A percentile compares a stretch with the other conserved stretches of the same genome.
These are phyloP conservation scores for Mallotus villosus DNA, from an alignment of 2,797 vertebrate species.

Conservation along the genomic window DNA sequence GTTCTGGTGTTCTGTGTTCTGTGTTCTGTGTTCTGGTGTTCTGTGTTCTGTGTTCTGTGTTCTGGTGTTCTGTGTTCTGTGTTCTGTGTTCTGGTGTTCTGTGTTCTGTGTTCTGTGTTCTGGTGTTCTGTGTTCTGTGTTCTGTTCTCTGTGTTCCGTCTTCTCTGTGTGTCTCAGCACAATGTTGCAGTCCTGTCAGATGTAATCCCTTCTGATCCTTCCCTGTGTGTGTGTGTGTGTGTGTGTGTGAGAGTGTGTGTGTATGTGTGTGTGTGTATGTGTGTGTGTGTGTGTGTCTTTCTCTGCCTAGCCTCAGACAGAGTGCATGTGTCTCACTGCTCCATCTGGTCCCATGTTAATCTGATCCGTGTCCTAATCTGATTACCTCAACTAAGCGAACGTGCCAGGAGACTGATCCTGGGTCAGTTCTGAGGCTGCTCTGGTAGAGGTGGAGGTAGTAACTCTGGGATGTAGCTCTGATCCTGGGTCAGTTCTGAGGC, in stretches of 20 bases:
- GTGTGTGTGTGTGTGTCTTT: constrained; percentile 10
- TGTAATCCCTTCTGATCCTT: not conserved
- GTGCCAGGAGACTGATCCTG: not conserved
- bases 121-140: not conserved
- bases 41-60: too few relatives aligned
- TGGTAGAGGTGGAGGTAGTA: too few relatives aligned
- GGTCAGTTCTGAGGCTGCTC: not conserved
- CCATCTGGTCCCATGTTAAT: constrained; percentile 16
- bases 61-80: not conserved
- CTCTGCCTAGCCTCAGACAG: not conserved
- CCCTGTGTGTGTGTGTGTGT: constrained; percentile 5
- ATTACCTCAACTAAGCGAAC: not conserved
- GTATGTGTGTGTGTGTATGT: not conserved
- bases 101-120: too few relatives aligned
- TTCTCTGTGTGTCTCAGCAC: not conserved
- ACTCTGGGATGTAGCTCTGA: too few relatives aligned
- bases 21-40: too few relatives aligned
- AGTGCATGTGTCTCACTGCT: not conserved
- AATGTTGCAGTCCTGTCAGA: not conserved
- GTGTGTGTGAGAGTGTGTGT: not conserved
- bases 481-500: too few relatives aligned
- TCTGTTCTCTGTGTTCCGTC: too few relatives aligned
- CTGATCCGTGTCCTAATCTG: constrained; percentile 11
- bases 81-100: too few relatives aligned
- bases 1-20: not conserved